These are phyloP conservation scores for Ceyx melanurus DNA, from an alignment of 2,113 vertebrate genomes.

Conservation along the genomic window DNA sequence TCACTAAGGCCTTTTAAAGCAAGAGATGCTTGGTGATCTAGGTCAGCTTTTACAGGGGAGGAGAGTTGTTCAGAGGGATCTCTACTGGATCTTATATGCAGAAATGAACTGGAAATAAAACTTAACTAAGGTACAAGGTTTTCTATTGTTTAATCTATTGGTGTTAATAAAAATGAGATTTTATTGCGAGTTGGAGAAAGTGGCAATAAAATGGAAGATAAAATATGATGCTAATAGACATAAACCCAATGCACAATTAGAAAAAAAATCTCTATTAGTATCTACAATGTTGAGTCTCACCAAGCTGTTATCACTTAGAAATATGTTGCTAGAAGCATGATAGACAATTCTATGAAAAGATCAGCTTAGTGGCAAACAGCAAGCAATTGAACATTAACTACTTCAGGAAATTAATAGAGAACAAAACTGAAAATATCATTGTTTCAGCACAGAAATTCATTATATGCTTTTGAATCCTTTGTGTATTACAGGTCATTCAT, in stretches of 20 bases:
- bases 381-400: not conserved
- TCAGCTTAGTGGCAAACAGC: not conserved
- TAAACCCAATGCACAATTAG: not conserved
- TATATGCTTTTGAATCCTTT: not conserved
- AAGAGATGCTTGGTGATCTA: not conserved
- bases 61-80: not conserved
- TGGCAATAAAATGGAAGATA: not conserved
- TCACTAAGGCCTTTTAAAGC: not conserved
- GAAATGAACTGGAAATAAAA: not conserved
- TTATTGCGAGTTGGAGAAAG: not conserved
- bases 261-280: not conserved
- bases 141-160: not conserved
- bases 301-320: not conserved
- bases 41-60: not conserved
- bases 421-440: not conserved
- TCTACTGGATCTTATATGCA: not conserved
- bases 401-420: not conserved
- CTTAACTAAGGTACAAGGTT: not conserved
- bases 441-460: not conserved
- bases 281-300: not conserved
- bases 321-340: not conserved
- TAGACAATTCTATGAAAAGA: not conserved
- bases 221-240: not conserved
- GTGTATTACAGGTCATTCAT: not conserved
- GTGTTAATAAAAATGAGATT: not conserved